phyloP scores from a whole-genome alignment of 2,113 vertebrate genomes.

The Leucosticte australis region DNA sequence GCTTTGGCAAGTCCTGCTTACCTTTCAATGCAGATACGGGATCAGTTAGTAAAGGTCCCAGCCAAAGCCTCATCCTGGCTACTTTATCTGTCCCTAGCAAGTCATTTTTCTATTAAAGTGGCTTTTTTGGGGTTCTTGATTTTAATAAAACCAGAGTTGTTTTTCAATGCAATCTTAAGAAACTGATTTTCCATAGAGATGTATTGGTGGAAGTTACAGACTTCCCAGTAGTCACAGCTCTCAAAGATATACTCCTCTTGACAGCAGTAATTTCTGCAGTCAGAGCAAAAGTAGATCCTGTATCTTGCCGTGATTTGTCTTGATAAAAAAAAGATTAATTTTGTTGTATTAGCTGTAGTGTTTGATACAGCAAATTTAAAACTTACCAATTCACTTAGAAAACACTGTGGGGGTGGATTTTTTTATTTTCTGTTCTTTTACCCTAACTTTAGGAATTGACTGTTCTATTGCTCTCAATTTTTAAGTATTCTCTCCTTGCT shows the following conservation, averaged over 20 bases:
- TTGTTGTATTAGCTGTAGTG: not conserved
- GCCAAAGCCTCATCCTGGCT: not conserved
- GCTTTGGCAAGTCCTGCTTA: not conserved
- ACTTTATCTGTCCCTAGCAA: not conserved
- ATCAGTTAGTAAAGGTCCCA: not conserved
- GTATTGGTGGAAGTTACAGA: not conserved
- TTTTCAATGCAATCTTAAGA: not conserved
- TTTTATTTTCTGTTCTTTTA: not conserved
- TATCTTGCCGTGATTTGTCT: not conserved
- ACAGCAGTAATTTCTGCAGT: not conserved
- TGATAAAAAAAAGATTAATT: not conserved
- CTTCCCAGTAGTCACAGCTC: not conserved
- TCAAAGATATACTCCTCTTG: not conserved
- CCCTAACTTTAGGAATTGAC: not conserved
- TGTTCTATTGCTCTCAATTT: not conserved
- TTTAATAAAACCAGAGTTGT: not conserved
- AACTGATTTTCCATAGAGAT: not conserved
- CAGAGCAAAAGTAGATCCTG: not conserved
- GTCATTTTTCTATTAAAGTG: not conserved
- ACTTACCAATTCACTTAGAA: not conserved
- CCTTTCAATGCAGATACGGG: not conserved
- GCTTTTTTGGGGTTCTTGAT: not conserved
- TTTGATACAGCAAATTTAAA: not conserved
- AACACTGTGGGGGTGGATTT: rapidly evolving
- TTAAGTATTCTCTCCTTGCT: not conserved